phyloP scores from a whole-genome alignment of 1,140 invertebrate genomes.

The Drosophila lacertosa region DNA sequence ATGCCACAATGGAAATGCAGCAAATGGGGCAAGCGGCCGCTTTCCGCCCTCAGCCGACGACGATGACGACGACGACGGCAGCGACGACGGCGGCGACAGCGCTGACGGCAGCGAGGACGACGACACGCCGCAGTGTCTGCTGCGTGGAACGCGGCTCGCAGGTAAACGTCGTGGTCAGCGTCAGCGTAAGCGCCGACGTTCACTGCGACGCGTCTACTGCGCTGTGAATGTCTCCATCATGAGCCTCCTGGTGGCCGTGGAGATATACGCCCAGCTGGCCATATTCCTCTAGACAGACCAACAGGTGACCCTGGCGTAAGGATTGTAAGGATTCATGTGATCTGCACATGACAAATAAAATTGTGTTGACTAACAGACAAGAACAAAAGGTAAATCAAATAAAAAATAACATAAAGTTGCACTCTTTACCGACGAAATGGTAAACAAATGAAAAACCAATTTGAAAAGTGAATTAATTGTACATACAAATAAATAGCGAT shows the following conservation, averaged over 20 bases:
- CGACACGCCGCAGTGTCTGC: slow-evolving; percentile 54
- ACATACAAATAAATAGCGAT: neutral
- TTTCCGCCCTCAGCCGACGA: slow-evolving; percentile 18
- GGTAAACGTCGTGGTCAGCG: slow-evolving; percentile 71
- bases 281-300: slow-evolving; percentile 67
- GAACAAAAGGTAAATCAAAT: neutral
- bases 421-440: no score
- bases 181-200: slow-evolving; percentile 82
- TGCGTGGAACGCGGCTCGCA: slow-evolving; percentile 37
- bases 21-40: slow-evolving; percentile 41
- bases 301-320: no score
- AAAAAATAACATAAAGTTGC: neutral
- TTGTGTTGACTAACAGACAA: neutral
- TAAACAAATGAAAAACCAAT: neutral
- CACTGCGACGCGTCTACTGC: slow-evolving; percentile 83
- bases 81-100: slow-evolving; percentile 13
- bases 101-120: slow-evolving; percentile 17
- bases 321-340: neutral
- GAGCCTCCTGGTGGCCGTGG: slow-evolving; percentile 72
- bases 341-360: slow-evolving; percentile 16
- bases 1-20: slow-evolving; percentile 76
- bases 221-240: slow-evolving; percentile 78
- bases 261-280: slow-evolving; percentile 80
- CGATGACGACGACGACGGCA: slow-evolving; percentile 17
- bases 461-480: neutral